Evolutionary conservation across 2,113 vertebrate species (phyloP).

Genomic region (Silurus glanis): DNA sequence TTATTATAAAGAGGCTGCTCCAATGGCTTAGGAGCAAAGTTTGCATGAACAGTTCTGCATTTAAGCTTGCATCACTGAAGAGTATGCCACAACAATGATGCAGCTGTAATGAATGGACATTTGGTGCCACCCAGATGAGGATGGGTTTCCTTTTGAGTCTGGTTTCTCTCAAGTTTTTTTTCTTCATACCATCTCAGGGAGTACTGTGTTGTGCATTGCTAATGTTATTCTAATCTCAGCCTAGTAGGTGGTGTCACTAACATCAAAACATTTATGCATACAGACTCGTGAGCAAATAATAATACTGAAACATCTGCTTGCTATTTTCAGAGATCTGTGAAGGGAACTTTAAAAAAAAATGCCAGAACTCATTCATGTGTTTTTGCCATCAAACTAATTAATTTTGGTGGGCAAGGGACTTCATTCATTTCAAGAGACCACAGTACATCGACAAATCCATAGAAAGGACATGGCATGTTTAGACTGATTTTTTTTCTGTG

Average conservation of each 20-base stretch:
- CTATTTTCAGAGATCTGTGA: background rate
- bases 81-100: too few species aligned
- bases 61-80: too few species aligned
- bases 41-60: too few species aligned
- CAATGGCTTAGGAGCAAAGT: too few species aligned
- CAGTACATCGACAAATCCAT: too few species aligned
- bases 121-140: too few species aligned
- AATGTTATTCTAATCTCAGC: background rate
- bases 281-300: background rate
- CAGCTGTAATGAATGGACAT: too few species aligned
- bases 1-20: too few species aligned
- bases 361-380: background rate
- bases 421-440: background rate
- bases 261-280: background rate
- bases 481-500: background rate
- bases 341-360: too few species aligned
- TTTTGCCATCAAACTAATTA: background rate
- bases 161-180: background rate
- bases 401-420: background rate
- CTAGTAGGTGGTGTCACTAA: background rate
- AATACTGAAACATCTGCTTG: background rate
- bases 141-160: too few species aligned
- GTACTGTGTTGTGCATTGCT: background rate
- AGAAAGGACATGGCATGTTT: background rate
- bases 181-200: too few species aligned